phyloP scores from a whole-genome alignment of 2,113 vertebrate species.

The Colaptes auratus region DNA sequence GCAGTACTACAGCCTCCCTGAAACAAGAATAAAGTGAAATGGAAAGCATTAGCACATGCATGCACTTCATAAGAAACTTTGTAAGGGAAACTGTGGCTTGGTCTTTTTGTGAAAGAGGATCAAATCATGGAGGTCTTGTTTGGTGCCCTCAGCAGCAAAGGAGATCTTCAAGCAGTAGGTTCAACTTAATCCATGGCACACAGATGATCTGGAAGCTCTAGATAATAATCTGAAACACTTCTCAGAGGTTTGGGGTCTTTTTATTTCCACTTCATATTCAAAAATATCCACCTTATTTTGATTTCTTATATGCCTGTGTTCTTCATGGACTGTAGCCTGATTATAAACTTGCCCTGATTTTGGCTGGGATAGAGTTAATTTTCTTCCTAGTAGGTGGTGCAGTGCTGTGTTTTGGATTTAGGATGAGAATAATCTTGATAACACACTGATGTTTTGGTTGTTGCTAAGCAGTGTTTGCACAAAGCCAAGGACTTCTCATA shows the following conservation, averaged over 20 bases:
- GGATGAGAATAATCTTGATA: not conserved
- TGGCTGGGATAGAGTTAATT: not conserved
- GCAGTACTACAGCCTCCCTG: not conserved
- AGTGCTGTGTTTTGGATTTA: not conserved
- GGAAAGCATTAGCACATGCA: not conserved
- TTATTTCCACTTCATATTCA: not conserved
- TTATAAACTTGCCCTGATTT: not conserved
- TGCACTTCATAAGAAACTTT: not conserved
- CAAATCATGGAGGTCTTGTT: not conserved
- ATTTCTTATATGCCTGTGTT: not conserved
- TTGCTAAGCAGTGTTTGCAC: not conserved
- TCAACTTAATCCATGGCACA: too few relatives aligned
- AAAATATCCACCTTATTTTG: not conserved
- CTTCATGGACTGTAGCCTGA: not conserved
- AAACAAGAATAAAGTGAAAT: not conserved
- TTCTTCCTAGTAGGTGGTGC: not conserved
- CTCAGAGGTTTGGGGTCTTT: fast-evolving
- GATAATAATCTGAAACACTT: not conserved
- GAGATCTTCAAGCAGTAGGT: not conserved
- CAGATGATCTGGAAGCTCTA: too few relatives aligned
- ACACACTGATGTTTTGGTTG: not conserved
- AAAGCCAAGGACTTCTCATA: not conserved
- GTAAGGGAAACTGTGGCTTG: not conserved
- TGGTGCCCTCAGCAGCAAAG: not conserved
- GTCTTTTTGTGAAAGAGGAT: not conserved